phyloP scores from a whole-genome alignment of 2,113 vertebrate species.

The Daphoenositta chrysoptera region DNA sequence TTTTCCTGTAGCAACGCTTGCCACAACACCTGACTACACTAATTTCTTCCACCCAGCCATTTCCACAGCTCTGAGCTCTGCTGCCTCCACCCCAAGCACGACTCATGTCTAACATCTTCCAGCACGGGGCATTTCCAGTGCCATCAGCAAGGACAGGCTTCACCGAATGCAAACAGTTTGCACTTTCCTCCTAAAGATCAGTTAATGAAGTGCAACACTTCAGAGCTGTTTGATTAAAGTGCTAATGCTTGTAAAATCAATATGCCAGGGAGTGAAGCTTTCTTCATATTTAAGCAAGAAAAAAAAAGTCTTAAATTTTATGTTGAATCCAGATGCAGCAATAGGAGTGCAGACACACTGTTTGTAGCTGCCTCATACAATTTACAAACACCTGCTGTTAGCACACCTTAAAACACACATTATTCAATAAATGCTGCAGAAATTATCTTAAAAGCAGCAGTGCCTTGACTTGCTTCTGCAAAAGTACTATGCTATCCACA shows the following conservation, averaged over 20 bases:
- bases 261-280: not conserved
- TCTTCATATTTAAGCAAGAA: not conserved
- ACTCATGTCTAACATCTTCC: not conserved
- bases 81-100: not conserved
- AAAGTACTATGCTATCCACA: not conserved
- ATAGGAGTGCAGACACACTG: not conserved
- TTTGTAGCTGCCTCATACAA: not conserved
- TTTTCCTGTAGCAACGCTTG: not conserved
- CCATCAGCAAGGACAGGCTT: not conserved
- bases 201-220: conserved; percentile 43
- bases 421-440: not conserved
- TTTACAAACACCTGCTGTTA: not conserved
- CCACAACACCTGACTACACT: fast-evolving
- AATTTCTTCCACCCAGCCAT: not conserved
- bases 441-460: not conserved
- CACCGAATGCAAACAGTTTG: not conserved
- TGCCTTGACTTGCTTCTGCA: not conserved
- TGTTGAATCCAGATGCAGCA: not conserved
- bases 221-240: conserved; percentile 37
- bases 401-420: not conserved
- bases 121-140: not conserved
- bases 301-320: not conserved
- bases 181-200: not conserved
- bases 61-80: not conserved
- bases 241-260: conserved; percentile 3